Conservation (phyloP, 2,113 vertebrate genomes). For the Serilophus lunatus region DNA sequence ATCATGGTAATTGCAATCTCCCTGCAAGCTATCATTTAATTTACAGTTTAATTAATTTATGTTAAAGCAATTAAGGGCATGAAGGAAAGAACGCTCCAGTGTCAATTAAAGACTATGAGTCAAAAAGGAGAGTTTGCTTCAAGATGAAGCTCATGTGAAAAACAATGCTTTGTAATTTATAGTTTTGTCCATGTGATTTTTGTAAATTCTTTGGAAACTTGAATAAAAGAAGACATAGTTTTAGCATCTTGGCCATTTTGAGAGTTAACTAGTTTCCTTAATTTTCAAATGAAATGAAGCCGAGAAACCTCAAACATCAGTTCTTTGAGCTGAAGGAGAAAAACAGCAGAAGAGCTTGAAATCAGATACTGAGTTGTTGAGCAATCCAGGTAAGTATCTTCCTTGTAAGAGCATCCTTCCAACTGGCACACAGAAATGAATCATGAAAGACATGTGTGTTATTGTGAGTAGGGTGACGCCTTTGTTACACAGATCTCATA, state of each 20-base stretch:
- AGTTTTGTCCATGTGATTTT: neutral
- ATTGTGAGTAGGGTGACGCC: neutral
- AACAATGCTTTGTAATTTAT: neutral
- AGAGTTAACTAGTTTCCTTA: neutral
- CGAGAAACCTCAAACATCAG: neutral
- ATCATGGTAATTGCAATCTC: slow-evolving; percentile 29
- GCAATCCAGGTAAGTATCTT: neutral
- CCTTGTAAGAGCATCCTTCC: neutral
- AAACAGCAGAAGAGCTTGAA: neutral
- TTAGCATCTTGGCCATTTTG: neutral
- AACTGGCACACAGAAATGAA: neutral
- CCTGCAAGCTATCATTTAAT: slow-evolving; percentile 15
- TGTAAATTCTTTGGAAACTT: neutral
- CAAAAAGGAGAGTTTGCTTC: neutral
- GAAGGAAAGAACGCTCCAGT: neutral
- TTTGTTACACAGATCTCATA: neutral
- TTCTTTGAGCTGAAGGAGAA: neutral
- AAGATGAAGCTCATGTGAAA: neutral
- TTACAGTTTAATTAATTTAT: slow-evolving; percentile 57
- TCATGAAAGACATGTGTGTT: accelerated
- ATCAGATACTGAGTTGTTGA: neutral
- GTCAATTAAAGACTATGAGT: slow-evolving; percentile 16
- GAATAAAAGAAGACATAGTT: neutral
- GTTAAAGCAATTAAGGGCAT: slow-evolving; percentile 12
- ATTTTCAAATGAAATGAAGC: neutral